A percentile compares a stretch with the other conserved stretches of the same genome.
phyloP scores from a whole-genome alignment of 2,888 invertebrate species.

The Orthonychiurus folsomi region DNA sequence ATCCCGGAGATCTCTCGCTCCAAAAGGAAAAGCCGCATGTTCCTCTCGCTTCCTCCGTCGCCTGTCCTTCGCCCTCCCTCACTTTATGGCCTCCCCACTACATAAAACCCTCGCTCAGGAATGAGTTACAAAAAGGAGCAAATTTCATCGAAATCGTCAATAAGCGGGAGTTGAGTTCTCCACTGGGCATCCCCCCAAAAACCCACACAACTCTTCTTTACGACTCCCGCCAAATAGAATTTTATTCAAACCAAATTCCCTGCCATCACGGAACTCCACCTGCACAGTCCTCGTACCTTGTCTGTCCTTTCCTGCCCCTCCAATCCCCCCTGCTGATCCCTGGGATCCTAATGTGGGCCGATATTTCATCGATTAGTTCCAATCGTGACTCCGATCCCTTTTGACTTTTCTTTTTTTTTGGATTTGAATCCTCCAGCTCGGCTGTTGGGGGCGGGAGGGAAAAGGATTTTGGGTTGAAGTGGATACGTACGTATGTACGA shows the following conservation, averaged over 20 bases:
- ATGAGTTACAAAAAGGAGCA: constrained; percentile 1
- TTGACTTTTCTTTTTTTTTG: background rate
- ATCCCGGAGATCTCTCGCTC: background rate
- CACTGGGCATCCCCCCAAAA: constrained; percentile 23
- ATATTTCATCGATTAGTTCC: constrained; percentile 41
- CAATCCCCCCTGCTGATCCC: constrained; percentile 30
- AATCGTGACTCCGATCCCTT: constrained; percentile 32
- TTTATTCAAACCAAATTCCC: constrained; percentile 14
- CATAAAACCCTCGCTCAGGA: constrained; percentile 20
- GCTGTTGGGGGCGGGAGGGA: too few relatives aligned
- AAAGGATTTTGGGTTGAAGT: too few relatives aligned
- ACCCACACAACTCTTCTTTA: constrained; percentile 28
- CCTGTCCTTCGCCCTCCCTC: constrained; percentile 18
- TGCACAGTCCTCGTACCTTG: background rate
- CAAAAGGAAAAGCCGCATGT: background rate
- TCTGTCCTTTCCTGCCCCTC: too few relatives aligned
- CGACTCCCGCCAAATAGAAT: constrained; percentile 36
- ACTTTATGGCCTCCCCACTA: constrained; percentile 34
- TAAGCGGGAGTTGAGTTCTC: constrained; percentile 20
- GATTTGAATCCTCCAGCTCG: too few relatives aligned
- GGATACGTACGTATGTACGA: too few relatives aligned
- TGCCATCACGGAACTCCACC: background rate
- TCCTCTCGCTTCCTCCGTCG: constrained; percentile 10
- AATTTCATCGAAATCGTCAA: constrained; percentile 38
- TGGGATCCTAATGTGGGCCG: constrained; percentile 38